These are phyloP conservation scores for Watsonalla cultraria DNA, from an alignment of 2,888 invertebrate species.

Conservation along the genomic window DNA sequence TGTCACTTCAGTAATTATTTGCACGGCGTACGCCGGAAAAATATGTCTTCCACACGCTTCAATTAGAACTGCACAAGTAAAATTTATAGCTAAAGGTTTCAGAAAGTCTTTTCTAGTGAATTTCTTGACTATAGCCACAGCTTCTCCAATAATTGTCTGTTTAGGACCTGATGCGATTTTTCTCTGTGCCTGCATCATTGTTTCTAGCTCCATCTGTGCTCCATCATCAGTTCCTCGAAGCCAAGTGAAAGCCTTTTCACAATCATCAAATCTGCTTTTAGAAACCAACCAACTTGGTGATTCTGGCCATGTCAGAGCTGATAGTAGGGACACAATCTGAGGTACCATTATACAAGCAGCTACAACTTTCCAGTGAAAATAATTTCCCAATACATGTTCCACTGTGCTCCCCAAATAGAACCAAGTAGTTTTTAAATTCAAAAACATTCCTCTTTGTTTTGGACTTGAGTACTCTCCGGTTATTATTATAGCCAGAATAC, in stretches of 20 bases:
- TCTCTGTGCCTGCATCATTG: slow-evolving; percentile 22
- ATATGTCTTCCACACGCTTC: slow-evolving; percentile 40
- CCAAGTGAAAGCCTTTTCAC: slow-evolving; percentile 49
- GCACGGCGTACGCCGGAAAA: slow-evolving; percentile 37
- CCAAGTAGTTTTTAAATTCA: slow-evolving; percentile 21
- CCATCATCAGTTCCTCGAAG: slow-evolving; percentile 64
- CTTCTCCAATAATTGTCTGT: neutral
- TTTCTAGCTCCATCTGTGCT: slow-evolving; percentile 34
- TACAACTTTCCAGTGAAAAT: slow-evolving; percentile 27
- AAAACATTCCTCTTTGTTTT: slow-evolving; percentile 24
- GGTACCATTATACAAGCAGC: slow-evolving; percentile 23
- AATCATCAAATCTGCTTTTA: slow-evolving; percentile 14
- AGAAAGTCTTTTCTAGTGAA: slow-evolving; percentile 28
- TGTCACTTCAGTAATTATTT: slow-evolving; percentile 32
- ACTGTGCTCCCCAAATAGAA: slow-evolving; percentile 17
- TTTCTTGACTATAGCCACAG: slow-evolving; percentile 16
- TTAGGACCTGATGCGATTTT: slow-evolving; percentile 4
- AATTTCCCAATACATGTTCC: slow-evolving; percentile 23
- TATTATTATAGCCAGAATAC: slow-evolving; percentile 22
- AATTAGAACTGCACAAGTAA: slow-evolving; percentile 28
- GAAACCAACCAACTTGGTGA: slow-evolving; percentile 27
- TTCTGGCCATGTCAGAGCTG: slow-evolving; percentile 28
- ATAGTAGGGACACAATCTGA: slow-evolving; percentile 8
- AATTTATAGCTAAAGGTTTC: slow-evolving; percentile 32
- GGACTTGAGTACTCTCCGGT: slow-evolving; percentile 30